Conservation (phyloP, 1,140 invertebrate species). For the Diploscapter pachys region DNA sequence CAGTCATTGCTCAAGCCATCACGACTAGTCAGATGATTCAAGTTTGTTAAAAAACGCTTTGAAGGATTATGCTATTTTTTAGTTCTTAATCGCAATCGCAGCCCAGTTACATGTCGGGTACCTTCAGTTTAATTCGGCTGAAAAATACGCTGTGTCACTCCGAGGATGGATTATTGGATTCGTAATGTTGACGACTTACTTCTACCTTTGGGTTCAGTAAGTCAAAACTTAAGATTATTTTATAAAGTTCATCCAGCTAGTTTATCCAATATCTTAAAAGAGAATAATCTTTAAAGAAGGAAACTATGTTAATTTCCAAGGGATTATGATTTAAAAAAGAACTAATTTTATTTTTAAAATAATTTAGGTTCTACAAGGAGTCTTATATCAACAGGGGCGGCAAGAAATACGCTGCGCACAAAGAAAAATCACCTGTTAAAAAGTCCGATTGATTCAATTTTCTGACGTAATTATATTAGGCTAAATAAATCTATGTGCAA, state of each 20-base stretch:
- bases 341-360: not conserved
- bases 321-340: not conserved
- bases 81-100: conserved; percentile 49
- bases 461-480: too few relatives aligned
- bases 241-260: too few relatives aligned
- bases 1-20: conserved; percentile 62
- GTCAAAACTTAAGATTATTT: not conserved
- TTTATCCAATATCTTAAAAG: too few relatives aligned
- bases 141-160: conserved; percentile 45
- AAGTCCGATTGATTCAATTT: too few relatives aligned
- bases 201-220: conserved; percentile 53
- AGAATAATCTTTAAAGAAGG: too few relatives aligned
- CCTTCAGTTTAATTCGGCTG: conserved; percentile 25
- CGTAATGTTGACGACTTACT: conserved; percentile 54
- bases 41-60: conserved; percentile 16
- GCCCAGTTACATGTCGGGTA: conserved; percentile 48
- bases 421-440: conserved; percentile 1
- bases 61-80: not conserved
- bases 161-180: conserved; percentile 48
- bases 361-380: conserved; percentile 48
- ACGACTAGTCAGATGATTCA: conserved; percentile 65
- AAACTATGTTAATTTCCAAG: too few relatives aligned
- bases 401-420: conserved; percentile 51
- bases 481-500: too few relatives aligned
- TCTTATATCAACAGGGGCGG: conserved; percentile 48